Evolutionary conservation across 2,888 invertebrate genomes (phyloP), one percentile per base, ranked within the genome.

Genomic region (Margaritifera margaritifera): DNA sequence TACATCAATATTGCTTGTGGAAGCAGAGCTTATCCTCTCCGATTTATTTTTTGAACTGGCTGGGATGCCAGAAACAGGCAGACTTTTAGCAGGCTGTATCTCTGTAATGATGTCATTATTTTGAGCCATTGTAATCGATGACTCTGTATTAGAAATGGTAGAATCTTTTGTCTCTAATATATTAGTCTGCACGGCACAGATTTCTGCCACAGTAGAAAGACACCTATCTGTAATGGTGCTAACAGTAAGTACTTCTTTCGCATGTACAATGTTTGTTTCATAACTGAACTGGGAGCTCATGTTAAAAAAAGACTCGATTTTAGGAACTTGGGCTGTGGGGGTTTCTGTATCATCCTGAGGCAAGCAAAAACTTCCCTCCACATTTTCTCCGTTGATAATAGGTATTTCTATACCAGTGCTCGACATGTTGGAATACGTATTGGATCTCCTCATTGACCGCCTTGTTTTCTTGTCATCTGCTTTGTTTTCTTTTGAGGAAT

Each of bases 351-450:
- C 42, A 42, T 42, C 42, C 42, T 42, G 42, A 42, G 42, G 42
- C 42, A 42, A 42, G 15, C 42, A 42, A 42, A 42, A 42, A 42
- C 42, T 42, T 15, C 74, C 77, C 42, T 72, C 64, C 6, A 77
- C 70, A 15, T 18, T 67, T 20, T 74, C 72, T 24, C 72, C 74
- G 4, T 71, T 59, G 50, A 77, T 77, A 31, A 77, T 67, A 5
- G 77, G 77, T n/a, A 77, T 64, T 24, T 61, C 25, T 2, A 77
- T 59, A 27, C 77, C 74, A 53, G 57, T 27, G 15, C 70, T 70
- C 42, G 74, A 77, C 11, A 74, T 71, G 61, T 77, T 74, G 4
- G 70, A 72, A 57, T 77, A 77, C n/a, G 77, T 77, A 60, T 72
- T 72, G n/a, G 77, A 77, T n/a, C 77, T 54, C 20, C 77, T 68